Percentiles rank a stretch among this genome's conserved stretches.
phyloP scores from a whole-genome alignment of 2,888 invertebrate genomes.

The Ochropleura leucogaster region DNA sequence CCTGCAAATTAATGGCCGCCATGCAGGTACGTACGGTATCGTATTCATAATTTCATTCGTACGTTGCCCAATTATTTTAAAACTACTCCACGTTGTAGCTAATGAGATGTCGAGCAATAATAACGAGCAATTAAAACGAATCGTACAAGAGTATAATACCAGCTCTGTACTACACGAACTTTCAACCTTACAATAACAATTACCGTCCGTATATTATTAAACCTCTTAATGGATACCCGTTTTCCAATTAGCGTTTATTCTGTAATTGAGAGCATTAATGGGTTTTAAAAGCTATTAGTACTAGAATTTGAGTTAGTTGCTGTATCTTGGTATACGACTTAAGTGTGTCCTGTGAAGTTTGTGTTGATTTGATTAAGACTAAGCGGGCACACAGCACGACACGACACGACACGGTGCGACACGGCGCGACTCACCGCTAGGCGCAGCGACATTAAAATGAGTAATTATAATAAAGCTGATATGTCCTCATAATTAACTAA shows the following conservation, averaged over 20 bases:
- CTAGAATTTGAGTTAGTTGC: conserved; percentile 51
- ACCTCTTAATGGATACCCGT: conserved; percentile 59
- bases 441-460: conserved; percentile 89
- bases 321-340: conserved; percentile 30
- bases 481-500: conserved; percentile 89
- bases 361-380: conserved; percentile 58
- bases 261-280: conserved; percentile 62
- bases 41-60: conserved; percentile 46
- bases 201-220: conserved; percentile 62
- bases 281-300: conserved; percentile 53
- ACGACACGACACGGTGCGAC: conserved; percentile 60
- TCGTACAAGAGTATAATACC: conserved; percentile 52
- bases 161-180: conserved; percentile 47
- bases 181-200: conserved; percentile 62
- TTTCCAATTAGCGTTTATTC: conserved; percentile 63
- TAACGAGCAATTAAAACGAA: conserved; percentile 67
- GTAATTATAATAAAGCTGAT: conserved; percentile 90
- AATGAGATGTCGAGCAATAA: conserved; percentile 64
- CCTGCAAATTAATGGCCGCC: conserved; percentile 45
- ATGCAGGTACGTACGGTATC: conserved; percentile 20
- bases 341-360: conserved; percentile 6
- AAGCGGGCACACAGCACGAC: conserved; percentile 59
- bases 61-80: conserved; percentile 59
- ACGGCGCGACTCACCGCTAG: conserved; percentile 72
- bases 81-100: conserved; percentile 52